A percentile compares a stretch with the other conserved stretches of the same genome.
Conservation (phyloP, 2,888 invertebrate genomes). For the Caenorhabditis doughertyi region DNA sequence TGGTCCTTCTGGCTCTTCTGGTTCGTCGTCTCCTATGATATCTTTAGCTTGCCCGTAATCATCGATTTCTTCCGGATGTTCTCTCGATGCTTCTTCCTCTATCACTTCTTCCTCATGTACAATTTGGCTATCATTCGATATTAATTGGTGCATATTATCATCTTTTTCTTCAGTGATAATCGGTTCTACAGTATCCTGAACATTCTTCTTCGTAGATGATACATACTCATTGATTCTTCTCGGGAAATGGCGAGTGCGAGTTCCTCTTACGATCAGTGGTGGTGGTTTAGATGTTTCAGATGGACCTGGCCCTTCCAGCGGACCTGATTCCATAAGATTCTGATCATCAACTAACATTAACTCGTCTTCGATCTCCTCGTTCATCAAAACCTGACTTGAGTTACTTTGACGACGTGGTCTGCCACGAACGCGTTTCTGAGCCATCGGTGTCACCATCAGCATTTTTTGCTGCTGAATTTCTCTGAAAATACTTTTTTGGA, state of each 20-base stretch:
- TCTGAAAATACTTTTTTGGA: constrained; percentile 34
- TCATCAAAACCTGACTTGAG: neutral
- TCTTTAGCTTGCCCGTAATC: neutral
- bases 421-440: constrained; percentile 47
- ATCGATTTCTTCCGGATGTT: constrained; percentile 5
- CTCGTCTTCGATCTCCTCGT: neutral
- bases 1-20: neutral
- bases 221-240: constrained; percentile 22
- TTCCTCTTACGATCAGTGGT: neutral
- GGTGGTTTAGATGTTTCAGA: constrained; percentile 1
- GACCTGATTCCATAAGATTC: neutral
- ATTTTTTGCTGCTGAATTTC: constrained; percentile 63
- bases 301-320: constrained; percentile 7
- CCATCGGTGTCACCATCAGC: constrained; percentile 54
- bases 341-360: neutral
- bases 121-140: constrained; percentile 22
- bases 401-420: constrained; percentile 13
- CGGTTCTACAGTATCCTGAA: neutral
- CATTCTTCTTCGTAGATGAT: constrained; percentile 1
- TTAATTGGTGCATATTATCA: constrained; percentile 13
- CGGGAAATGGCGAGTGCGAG: constrained; percentile 13
- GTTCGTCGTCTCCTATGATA: neutral
- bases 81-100: neutral
- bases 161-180: neutral
- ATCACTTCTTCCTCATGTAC: neutral